These are phyloP conservation scores for Hybognathus amarus DNA, from an alignment of 2,797 vertebrate species.

Conservation along the genomic window DNA sequence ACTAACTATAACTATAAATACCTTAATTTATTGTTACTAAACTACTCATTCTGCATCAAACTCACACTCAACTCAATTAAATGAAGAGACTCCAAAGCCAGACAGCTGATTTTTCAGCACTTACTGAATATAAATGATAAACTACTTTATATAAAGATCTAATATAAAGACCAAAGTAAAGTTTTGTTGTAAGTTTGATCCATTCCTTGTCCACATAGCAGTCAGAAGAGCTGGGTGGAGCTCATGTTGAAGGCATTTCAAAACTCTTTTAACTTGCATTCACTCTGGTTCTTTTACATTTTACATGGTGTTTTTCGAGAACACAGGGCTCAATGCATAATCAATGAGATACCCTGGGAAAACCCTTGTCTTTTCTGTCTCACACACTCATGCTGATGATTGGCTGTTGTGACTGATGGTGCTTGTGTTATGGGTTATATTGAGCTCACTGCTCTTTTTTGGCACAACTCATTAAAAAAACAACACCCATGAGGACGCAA, in stretches of 20 bases:
- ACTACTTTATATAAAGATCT: background rate
- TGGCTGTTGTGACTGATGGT: slow-evolving; percentile 21
- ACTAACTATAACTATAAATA: too few species aligned
- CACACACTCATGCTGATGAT: slow-evolving; percentile 11
- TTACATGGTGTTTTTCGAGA: slow-evolving; percentile 1
- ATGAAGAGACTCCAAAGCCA: background rate
- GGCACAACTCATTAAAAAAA: slow-evolving; percentile 43
- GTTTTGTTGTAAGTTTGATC: background rate
- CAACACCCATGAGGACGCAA: slow-evolving; percentile 28
- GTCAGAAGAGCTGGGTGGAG: background rate
- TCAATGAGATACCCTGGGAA: background rate
- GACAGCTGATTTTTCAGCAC: background rate
- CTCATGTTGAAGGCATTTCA: background rate
- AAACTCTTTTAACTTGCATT: background rate
- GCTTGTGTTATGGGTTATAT: slow-evolving; percentile 9
- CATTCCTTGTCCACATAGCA: background rate
- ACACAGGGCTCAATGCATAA: background rate
- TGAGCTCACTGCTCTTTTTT: slow-evolving; percentile 14
- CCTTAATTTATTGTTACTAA: background rate
- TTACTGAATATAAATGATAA: background rate
- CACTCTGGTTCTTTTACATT: background rate
- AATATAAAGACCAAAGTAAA: background rate
- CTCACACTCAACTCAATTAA: background rate
- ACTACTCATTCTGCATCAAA: background rate
- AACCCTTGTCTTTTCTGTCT: background rate